Evolutionary conservation across 2,797 vertebrate genomes (phyloP).

Genomic region (Pogonophryne albipinna): DNA sequence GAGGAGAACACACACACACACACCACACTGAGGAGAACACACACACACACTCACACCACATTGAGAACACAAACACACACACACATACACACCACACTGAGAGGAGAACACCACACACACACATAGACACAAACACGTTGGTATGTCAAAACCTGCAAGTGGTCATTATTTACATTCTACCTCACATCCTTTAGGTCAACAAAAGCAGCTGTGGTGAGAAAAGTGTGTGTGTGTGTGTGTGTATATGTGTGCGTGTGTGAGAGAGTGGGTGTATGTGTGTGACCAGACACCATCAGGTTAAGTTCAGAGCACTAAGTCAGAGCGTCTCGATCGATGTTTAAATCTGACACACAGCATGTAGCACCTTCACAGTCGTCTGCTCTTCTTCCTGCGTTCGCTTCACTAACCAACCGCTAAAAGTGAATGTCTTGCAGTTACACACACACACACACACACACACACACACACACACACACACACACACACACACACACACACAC

Average conservation of each 20-base stretch:
- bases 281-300: constrained; percentile 1
- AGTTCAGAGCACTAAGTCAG: constrained; percentile 22
- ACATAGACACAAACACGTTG: not conserved
- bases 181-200: constrained; percentile 50
- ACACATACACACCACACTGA: not conserved
- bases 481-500: no score
- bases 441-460: no score
- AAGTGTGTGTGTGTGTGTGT: constrained; percentile 1
- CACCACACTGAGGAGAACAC: no score
- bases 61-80: not conserved
- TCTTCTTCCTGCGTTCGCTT: constrained; percentile 54
- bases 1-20: not conserved
- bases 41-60: no score
- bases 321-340: constrained; percentile 50
- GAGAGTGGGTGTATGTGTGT: constrained; percentile 10
- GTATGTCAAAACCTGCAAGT: constrained; percentile 47
- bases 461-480: not conserved
- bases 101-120: not conserved
- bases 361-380: constrained; percentile 46
- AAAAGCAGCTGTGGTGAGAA: constrained; percentile 12
- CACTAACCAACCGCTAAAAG: constrained; percentile 40
- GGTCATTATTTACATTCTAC: constrained; percentile 67
- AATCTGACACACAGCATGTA: constrained; percentile 53
- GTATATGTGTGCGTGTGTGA: constrained; percentile 4
- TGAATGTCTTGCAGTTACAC: constrained; percentile 14